Conservation (phyloP, 1,140 invertebrate species). For the Megalopta genalis region DNA sequence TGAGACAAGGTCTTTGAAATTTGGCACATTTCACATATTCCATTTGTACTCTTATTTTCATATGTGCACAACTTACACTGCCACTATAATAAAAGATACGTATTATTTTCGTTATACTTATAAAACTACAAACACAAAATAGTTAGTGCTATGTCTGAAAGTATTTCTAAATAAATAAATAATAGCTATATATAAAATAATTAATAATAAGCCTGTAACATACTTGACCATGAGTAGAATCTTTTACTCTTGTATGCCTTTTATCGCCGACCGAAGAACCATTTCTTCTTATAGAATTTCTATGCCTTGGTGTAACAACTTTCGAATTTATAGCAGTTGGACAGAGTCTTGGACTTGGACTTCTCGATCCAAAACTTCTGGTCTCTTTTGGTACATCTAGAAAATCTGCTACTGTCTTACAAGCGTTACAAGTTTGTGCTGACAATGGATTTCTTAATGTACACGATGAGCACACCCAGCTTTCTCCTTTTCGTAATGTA, state of each 20-base stretch:
- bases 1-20: constrained; percentile 82
- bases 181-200: background rate
- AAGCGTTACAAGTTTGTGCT: constrained; percentile 87
- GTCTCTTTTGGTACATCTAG: constrained; percentile 71
- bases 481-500: constrained; percentile 87
- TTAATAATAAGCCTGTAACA: constrained; percentile 15
- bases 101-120: constrained; percentile 18
- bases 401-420: constrained; percentile 83
- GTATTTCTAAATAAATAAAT: constrained; percentile 3
- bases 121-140: background rate
- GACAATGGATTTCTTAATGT: constrained; percentile 91
- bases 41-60: constrained; percentile 86
- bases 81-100: constrained; percentile 80
- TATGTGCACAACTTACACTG: constrained; percentile 91
- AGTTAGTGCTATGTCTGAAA: background rate
- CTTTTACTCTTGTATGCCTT: constrained; percentile 71
- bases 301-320: constrained; percentile 74
- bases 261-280: constrained; percentile 70
- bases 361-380: constrained; percentile 68
- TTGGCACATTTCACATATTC: constrained; percentile 92
- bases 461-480: constrained; percentile 90
- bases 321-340: constrained; percentile 67
- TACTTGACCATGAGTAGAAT: constrained; percentile 69
- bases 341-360: constrained; percentile 75
- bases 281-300: constrained; percentile 76